Conservation (phyloP, 2,797 vertebrate species). For the Pseudochromis fuscus region DNA sequence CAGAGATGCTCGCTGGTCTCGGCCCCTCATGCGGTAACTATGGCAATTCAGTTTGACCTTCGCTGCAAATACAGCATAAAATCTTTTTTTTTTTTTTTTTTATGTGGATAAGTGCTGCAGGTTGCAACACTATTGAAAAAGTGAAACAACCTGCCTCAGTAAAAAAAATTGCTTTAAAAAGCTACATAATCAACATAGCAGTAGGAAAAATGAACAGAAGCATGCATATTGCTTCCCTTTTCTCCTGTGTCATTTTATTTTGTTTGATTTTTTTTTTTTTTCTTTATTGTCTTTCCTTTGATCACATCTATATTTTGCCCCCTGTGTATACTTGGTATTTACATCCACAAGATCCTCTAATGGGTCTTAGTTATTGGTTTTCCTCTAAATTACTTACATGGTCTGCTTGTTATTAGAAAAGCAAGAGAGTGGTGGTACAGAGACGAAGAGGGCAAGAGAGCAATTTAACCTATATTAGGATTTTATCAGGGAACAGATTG, state of each 20-base stretch:
- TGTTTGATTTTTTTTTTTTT: slow-evolving; percentile 16
- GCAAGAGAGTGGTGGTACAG: slow-evolving; percentile 27
- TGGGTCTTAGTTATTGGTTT: slow-evolving; percentile 63
- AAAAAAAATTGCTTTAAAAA: slow-evolving; percentile 34
- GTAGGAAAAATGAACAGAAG: slow-evolving; percentile 22
- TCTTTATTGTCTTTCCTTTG: slow-evolving; percentile 32
- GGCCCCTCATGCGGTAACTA: slow-evolving; percentile 84
- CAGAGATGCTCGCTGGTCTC: slow-evolving; percentile 75
- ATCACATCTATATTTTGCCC: slow-evolving; percentile 40
- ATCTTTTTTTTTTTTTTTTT: too few species aligned
- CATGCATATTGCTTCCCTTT: slow-evolving; percentile 3
- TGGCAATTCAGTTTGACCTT: slow-evolving; percentile 22
- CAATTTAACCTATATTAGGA: slow-evolving; percentile 68
- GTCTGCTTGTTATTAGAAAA: slow-evolving; percentile 61
- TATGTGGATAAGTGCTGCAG: background rate
- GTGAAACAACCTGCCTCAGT: slow-evolving; percentile 1
- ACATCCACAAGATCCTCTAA: slow-evolving; percentile 60
- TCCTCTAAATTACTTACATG: slow-evolving; percentile 48
- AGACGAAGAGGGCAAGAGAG: slow-evolving; percentile 36
- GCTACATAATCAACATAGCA: slow-evolving; percentile 12
- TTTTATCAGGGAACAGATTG: slow-evolving; percentile 62
- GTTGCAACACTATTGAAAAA: slow-evolving; percentile 17
- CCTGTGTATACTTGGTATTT: slow-evolving; percentile 48
- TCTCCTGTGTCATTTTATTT: slow-evolving; percentile 27
- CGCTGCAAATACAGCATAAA: background rate